Conservation (phyloP, 2,888 invertebrate species). For the Agonopterix alstromeriana region DNA sequence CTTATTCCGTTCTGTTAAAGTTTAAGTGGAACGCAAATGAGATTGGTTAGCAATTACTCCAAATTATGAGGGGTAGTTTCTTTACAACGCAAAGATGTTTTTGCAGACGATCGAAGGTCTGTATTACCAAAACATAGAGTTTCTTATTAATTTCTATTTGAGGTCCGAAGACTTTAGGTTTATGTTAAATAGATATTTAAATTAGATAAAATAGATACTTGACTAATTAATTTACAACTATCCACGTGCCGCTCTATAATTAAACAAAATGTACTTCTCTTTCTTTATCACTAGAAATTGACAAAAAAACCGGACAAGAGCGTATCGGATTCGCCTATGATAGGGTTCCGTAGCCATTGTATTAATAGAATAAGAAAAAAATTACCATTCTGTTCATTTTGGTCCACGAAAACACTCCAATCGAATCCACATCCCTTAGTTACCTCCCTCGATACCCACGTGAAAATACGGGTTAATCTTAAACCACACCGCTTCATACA, state of each 20-base stretch:
- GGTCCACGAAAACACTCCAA: no score
- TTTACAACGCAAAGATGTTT: constrained; percentile 11
- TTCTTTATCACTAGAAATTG: no score
- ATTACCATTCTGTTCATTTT: no score
- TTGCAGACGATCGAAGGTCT: constrained; percentile 12
- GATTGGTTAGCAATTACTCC: neutral
- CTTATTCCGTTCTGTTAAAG: constrained; percentile 12
- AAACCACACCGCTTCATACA: no score
- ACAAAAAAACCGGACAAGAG: no score
- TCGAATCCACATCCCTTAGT: no score
- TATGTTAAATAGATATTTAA: constrained; percentile 20
- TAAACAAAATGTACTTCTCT: neutral
- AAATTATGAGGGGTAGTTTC: constrained; percentile 24
- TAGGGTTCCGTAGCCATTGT: no score
- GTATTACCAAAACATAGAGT: constrained; percentile 17
- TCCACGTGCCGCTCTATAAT: constrained; percentile 16
- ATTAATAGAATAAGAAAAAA: no score
- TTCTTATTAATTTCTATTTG: constrained; percentile 9
- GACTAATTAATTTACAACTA: constrained; percentile 16
- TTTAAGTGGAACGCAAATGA: constrained; percentile 1
- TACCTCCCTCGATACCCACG: no score
- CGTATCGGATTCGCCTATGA: no score
- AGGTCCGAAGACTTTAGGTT: constrained; percentile 9
- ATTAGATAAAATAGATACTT: constrained; percentile 28
- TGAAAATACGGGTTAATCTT: no score